Base-by-base conservation (phyloP, 2,888 invertebrate genomes). In the Sarcophaga rosellei region DNA sequence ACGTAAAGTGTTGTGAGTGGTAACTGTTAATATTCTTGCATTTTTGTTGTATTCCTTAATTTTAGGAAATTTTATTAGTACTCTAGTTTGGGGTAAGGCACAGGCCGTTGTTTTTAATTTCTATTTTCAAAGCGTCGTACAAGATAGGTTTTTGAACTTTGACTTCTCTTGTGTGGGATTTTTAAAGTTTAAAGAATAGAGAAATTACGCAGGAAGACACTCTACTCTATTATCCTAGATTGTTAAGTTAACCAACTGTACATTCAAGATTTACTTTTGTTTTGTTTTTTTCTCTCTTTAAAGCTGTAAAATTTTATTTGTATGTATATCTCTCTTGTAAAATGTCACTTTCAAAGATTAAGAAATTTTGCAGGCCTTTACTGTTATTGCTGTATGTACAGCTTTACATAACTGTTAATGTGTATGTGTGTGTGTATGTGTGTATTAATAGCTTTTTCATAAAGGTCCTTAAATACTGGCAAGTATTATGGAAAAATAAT, bases 71-170 rank as follows among this genome's bases (percentile, higher is more conserved):
- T 57, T 66, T n/a, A 44, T 25, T 5, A 61, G 59, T 61, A 47
- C 10, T 63, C 4, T 25, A n/a, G 23, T 15, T 10, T 53, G 12
- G 23, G 47, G 2, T 66, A 35, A 35, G 10, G 20, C 66, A 53
- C 45, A 59, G 72, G 70, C 21, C 23, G 12, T 35, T 21, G 21
- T 23, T 17, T 8, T 45, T 65, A 45, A 53, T n/a, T 15, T 69
- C n/a, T 61, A 8, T 63, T 3, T 20, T 53, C 4, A 47, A n/a
- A n/a, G 53, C 69, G 12, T 59, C 63, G 25, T 59, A 47, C 68
- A 53, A 68, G 47, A 70, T 1, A 76, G 86, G 70, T 88, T 81
- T 77, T 77, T 84, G 88, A 88, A 86, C 88, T 88, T 85, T 86
- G 84, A 86, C 86, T 88, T 86, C 82, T 81, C 72, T 66, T 75